Evolutionary conservation across 2,888 invertebrate genomes (phyloP), one percentile per base, ranked within the genome.

Genomic region (Zele albiditarsus): DNA sequence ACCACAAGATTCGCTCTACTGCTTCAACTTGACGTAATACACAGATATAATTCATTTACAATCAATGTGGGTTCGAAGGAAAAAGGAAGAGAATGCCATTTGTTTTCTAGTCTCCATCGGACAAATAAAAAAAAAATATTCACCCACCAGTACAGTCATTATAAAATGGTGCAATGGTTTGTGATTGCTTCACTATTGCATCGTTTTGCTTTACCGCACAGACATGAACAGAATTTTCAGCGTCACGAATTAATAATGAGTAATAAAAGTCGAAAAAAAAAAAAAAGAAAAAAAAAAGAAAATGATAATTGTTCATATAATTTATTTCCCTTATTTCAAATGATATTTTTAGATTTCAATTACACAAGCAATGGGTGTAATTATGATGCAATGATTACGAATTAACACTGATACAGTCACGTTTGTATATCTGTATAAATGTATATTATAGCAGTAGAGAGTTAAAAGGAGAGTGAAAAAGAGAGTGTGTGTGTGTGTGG

Each of bases 381-480:
- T 38, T 46, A 46, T 46, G 16, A 46, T 46, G n/a, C n/a, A 46
- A 46, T 46, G n/a, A 46, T 46, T 46, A 46, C 20, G 20, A 53
- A 53, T 53, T 53, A n/a, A 46, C 46, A 20, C 8, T 53, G 20
- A 20, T 20, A 53, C 8, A 53, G 20, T 53, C 20, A 53, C 20
- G 53, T 20, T 3, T 53, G 53, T 38, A 38, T 38, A 38, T 12
- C 38, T 38, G 38, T 38, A 38, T 31, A 31, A 31, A 31, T 53
- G 53, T n/a, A 53, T 53, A 8, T 8, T 53, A 8, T 8, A 5
- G 8, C 8, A 20, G 20, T 20, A 53, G 53, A 53, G 53, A 53
- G 53, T 53, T 20, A 20, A 20, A 38, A 38, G 38, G 38, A 38
- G 38, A 60, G 60, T 60, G 60, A 60, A 58, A 58, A 31, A 33